phyloP scores from a whole-genome alignment of 2,113 vertebrate genomes.

The Arvicanthis niloticus region DNA sequence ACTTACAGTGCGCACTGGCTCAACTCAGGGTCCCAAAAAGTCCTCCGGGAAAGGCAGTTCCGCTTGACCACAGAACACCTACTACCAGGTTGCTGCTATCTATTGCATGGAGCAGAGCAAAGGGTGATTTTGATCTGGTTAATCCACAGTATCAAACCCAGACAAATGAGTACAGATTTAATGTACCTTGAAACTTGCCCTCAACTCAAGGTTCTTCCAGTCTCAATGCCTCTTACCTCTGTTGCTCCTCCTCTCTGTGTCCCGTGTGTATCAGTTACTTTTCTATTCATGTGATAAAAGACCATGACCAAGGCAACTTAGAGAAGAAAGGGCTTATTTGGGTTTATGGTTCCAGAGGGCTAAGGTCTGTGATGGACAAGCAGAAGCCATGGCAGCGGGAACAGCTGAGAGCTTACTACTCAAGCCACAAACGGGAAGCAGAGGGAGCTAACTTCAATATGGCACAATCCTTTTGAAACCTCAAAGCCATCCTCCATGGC shows the following conservation, averaged over 20 bases:
- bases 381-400: not conserved
- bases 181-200: not conserved
- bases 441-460: not conserved
- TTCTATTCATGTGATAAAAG: not conserved
- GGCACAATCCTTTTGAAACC: not conserved
- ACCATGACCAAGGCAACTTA: not conserved
- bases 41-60: not conserved
- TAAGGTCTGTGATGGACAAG: not conserved
- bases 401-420: not conserved
- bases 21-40: not conserved
- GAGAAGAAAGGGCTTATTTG: not conserved
- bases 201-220: not conserved
- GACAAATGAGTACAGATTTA: not conserved
- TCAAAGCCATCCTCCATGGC: not conserved
- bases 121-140: not conserved
- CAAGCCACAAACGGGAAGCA: not conserved
- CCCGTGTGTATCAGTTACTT: not conserved
- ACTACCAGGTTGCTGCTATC: not conserved
- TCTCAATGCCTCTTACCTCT: not conserved
- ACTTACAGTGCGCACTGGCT: fast-evolving
- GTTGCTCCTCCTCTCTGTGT: no score
- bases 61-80: fast-evolving
- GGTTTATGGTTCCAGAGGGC: not conserved
- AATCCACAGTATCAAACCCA: not conserved
- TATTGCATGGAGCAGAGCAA: not conserved